Base-by-base conservation (phyloP, 1,140 invertebrate genomes). In the Lepidotrigona ventralis region DNA sequence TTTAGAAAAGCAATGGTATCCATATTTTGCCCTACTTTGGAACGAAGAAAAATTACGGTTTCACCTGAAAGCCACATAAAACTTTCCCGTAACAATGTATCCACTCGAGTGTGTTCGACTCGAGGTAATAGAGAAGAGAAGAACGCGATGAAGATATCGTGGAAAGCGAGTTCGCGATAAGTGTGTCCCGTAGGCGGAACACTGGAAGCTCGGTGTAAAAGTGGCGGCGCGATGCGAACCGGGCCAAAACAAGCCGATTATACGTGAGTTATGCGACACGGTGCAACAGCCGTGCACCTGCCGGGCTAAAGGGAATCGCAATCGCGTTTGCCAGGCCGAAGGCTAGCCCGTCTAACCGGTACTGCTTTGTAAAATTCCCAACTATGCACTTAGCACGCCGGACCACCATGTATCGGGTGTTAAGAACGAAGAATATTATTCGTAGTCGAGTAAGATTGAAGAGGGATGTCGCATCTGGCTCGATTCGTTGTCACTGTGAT, bases 301-400 rank as follows among this genome's bases (percentile, higher is more conserved):
- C 89, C 83, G 86, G 83, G 81, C 79, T 83, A 87, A 90, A 90
- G 87, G 85, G 89, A 90, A 91, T 90, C 90, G 77, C 60, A 82
- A 86, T 73, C 83, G 39, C 39, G 78, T 88, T 33, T 83, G 60
- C 81, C 78, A 88, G 81, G 84, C 88, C 89, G 88, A 88, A 80
- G 90, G 85, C 87, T 87, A 91, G 86, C 91, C 85, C 86, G 91
- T 92, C 90, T 91, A 92, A 92, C 91, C 91, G 91, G 91, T 92
- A 91, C 88, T 88, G 87, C 85, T 72, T 86, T 84, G 84, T 91
- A 91, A 92, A 92, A 92, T 90, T 91, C 88, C 82, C 90, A 91
- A 91, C 91, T 91, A 92, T 91, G 91, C 91, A 85, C 87, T 89
- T 85, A 86, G 85, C 83, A 51, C 75, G 78, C 14, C 29, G 79